phyloP scores from a whole-genome alignment of 2,113 vertebrate genomes.

The Chaenogobius annularis region DNA sequence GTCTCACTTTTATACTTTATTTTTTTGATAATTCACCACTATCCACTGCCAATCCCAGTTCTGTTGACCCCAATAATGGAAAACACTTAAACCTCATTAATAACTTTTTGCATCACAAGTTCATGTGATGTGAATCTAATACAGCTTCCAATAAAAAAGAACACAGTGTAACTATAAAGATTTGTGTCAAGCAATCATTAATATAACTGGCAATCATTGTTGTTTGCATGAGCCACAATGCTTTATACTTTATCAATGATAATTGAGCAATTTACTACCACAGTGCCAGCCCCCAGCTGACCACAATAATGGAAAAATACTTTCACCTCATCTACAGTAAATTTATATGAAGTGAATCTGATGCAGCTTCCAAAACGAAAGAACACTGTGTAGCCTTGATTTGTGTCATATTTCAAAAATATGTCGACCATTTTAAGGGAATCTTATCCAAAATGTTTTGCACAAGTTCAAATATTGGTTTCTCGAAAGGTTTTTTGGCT shows the following conservation, averaged over 20 bases:
- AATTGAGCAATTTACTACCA: no score
- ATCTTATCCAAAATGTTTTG: conserved; percentile 6
- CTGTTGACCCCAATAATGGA: neutral
- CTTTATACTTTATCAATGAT: no score
- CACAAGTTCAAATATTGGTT: conserved; percentile 14
- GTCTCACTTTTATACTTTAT: no score
- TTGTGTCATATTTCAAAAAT: neutral
- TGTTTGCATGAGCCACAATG: no score
- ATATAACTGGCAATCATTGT: no score
- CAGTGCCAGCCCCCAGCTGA: no score
- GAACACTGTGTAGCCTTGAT: neutral
- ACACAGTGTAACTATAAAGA: neutral
- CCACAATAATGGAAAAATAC: no score
- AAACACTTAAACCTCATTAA: neutral
- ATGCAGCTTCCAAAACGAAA: neutral
- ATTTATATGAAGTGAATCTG: neutral
- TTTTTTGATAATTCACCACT: neutral
- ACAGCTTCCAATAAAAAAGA: neutral
- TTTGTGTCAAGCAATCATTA: neutral
- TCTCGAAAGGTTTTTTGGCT: conserved; percentile 21
- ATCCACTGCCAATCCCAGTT: neutral
- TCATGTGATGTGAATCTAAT: neutral
- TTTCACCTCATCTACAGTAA: neutral
- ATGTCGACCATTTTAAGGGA: neutral
- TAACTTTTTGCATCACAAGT: neutral